These are phyloP conservation scores for Chloroceryle amazona DNA, from an alignment of 2,797 vertebrate species.

Conservation along the genomic window DNA sequence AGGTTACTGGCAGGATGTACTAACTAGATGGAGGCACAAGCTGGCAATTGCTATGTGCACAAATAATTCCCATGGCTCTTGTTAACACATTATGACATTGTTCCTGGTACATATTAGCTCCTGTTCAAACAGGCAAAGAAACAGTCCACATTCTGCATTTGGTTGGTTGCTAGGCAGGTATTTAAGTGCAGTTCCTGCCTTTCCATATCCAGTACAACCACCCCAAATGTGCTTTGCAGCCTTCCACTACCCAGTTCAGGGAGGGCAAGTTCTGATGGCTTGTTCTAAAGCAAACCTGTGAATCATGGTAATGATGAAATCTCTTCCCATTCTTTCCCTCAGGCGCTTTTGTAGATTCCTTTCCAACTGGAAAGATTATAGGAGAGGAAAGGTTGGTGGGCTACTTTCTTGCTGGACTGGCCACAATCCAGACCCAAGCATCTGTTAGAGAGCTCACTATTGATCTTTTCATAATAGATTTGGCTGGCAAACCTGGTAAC, in stretches of 20 bases:
- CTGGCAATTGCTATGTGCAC: not conserved
- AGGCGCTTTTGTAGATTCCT: not conserved
- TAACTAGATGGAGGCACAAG: not conserved
- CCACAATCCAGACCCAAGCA: conserved; percentile 13
- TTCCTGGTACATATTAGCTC: accelerated
- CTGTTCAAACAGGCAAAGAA: not conserved
- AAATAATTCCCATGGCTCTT: not conserved
- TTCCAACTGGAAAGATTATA: not conserved
- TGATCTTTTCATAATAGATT: not conserved
- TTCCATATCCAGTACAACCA: accelerated
- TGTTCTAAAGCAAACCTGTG: not conserved
- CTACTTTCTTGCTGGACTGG: not conserved
- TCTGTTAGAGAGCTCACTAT: not conserved
- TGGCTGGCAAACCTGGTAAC: conserved; percentile 35
- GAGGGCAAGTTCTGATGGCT: not conserved
- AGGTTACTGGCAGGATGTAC: not conserved
- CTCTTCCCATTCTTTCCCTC: not conserved
- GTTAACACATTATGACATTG: accelerated
- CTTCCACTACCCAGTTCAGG: not conserved
- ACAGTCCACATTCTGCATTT: not conserved
- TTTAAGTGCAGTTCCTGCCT: not conserved
- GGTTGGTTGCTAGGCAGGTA: not conserved
- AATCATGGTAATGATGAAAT: not conserved
- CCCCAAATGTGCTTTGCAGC: not conserved
- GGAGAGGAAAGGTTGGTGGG: not conserved